Base-by-base conservation (phyloP, 1,140 invertebrate species). In the Drosophila orosa region DNA sequence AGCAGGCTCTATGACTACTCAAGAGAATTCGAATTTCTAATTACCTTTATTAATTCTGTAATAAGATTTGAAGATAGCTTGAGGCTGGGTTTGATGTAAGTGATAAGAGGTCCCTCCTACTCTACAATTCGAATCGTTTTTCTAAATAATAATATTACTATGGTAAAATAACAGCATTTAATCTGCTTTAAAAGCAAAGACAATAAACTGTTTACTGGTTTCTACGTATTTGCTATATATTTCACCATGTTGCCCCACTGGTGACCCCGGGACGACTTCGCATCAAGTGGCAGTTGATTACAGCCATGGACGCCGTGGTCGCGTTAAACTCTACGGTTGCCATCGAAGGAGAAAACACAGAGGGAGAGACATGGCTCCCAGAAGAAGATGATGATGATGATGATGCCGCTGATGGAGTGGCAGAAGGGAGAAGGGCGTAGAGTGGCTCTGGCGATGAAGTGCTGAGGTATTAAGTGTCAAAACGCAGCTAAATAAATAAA, bases 401-500 rank as follows among this genome's bases (percentile, higher is more conserved):
- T 31, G 17, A 17, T 22, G 48, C 3, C 35, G 31, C 50, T n/a
- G 50, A 54, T 54, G 50, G 31, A 35, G 50, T 54, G 50, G 50
- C 31, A 35, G 22, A 35, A 54, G 48, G 52, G 22, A 39, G 25
- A 13, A 37, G n/a, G 29, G 48, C 12, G n/a, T 5, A 17, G 25
- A 27, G 35, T 40, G 48, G 22, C 33, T 15, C 17, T 29, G 31
- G 42, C 55, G 67, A 57, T 48, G 52, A 56, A 27, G 72, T 74
- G 48, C 50, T 61, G 39, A 57, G 60, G 76, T 73, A 79, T 78
- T 58, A 78, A 78, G 76, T 78, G 68, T 79, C 68, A 78, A 78
- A 78, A 79, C 50, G 60, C 56, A 79, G 61, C 76, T 79, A 79
- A 78, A 79, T 78, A 78, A 78, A 79, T 78, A 78, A 79, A 63